Conservation (phyloP, 2,888 invertebrate species). For the Eristalinus aeneus region DNA sequence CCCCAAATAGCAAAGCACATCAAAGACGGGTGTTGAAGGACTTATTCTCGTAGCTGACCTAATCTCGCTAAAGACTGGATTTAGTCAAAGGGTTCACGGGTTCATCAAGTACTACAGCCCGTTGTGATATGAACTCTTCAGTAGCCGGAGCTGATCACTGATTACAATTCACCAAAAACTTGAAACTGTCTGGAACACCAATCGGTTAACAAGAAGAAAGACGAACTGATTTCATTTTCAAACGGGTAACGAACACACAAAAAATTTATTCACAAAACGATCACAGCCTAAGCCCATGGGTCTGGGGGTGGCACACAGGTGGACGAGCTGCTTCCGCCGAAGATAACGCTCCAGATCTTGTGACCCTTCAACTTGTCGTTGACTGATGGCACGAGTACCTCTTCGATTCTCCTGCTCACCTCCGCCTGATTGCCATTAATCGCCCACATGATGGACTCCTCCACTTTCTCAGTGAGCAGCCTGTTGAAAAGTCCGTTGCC, state of each 20-base stretch:
- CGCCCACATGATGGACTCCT: conserved; percentile 73
- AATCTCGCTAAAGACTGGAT: no score
- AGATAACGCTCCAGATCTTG: conserved; percentile 76
- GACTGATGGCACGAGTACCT: conserved; percentile 74
- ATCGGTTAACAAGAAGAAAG: background rate
- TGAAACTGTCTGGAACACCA: no score
- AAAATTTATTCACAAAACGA: conserved; percentile 3
- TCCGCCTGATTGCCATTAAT: conserved; percentile 74
- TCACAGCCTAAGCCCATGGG: conserved; percentile 72
- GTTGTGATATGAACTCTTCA: no score
- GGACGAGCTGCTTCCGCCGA: conserved; percentile 36
- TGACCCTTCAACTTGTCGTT: conserved; percentile 75
- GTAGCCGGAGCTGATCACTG: no score
- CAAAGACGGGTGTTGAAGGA: no score
- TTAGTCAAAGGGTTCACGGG: no score
- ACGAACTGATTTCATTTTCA: background rate
- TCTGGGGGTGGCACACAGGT: conserved; percentile 75
- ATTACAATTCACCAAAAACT: no score
- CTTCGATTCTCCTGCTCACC: conserved; percentile 74
- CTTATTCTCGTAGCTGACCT: no score
- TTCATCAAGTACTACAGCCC: no score
- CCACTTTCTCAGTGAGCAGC: conserved; percentile 75
- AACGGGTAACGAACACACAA: background rate
- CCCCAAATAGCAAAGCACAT: no score
- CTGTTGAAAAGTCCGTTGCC: conserved; percentile 75